Evolutionary conservation across 2,797 vertebrate genomes (phyloP), one percentile per base, ranked within the genome.

Genomic region (Setipinna tenuifilis): DNA sequence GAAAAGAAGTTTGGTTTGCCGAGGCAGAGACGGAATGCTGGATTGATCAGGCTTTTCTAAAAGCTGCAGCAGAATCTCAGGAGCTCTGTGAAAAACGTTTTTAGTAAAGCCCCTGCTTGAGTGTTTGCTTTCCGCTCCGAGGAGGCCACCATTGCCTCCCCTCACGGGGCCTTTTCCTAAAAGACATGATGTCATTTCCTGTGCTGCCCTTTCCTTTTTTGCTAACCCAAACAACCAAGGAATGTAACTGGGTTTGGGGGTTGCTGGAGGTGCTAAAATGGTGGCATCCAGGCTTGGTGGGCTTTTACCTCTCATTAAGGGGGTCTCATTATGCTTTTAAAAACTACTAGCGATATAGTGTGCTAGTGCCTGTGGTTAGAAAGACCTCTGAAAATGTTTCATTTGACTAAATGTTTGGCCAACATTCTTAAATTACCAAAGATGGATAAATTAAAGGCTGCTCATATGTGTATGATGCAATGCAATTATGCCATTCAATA

Each of bases 181-280:
- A 93, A 96, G 95, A 94, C 93, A 94, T 96, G 93, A 96, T 93
- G 94, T 95, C 92, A 96, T 94, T 94, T 96, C 95, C 95, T 96
- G 94, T 86, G 92, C 92, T 85, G 93, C 93, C 94, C 93, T 95
- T 95, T 95, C 95, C 94, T 94, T 88, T 94, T 90, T 87, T 83
- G 91, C 93, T 95, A 95, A 95, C 95, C 95, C 94, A 95, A 96
- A 96, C 93, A 95, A 94, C 91, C 87, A 89, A 92, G 92, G 93
- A 94, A 94, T 93, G 93, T 86, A 87, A 21, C 71, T 44, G 71
- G 68, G 80, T n/a, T 48, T 46, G 85, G 83, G 57, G 78, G 78
- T 65, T 82, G 85, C 88, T 9, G 91, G 91, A 78, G 71, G 71
- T 44, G 71, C 71, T 91, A 89, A 87, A 85, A 91, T 90, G 90